Conservation (phyloP, 2,113 vertebrate genomes). For the Poeciliopsis occidentalis region DNA sequence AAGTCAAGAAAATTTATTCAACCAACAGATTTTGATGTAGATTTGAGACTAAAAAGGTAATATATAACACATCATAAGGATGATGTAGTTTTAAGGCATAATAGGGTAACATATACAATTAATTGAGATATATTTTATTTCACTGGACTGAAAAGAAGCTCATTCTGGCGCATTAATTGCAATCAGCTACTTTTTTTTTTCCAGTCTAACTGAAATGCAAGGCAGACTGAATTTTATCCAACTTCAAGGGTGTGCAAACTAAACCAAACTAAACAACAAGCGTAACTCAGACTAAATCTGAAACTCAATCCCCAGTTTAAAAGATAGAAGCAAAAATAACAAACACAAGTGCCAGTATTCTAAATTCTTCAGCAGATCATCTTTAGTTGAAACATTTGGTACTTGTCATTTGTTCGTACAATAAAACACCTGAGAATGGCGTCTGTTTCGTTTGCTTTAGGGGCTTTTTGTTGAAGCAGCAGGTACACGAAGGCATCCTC, state of each 20-base stretch:
- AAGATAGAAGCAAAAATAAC: neutral
- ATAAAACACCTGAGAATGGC: neutral
- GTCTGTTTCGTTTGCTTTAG: neutral
- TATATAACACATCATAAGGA: too few relatives aligned
- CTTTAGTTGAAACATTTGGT: neutral
- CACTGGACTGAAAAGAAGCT: neutral
- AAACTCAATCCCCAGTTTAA: neutral
- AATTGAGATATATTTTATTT: neutral
- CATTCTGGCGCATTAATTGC: neutral
- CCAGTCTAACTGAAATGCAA: neutral
- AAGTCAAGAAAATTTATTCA: too few relatives aligned
- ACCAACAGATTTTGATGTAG: too few relatives aligned
- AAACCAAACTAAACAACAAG: neutral
- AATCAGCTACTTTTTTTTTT: too few relatives aligned
- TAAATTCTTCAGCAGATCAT: neutral
- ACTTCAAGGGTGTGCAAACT: neutral
- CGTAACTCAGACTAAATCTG: neutral
- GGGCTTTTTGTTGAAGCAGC: neutral
- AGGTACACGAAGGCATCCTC: neutral
- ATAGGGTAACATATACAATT: too few relatives aligned
- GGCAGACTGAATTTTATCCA: neutral
- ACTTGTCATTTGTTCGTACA: neutral
- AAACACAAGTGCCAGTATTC: neutral
- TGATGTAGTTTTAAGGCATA: too few relatives aligned
- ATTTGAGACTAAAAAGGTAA: too few relatives aligned